These are phyloP conservation scores for Patella caerulea DNA, from an alignment of 2,888 invertebrate genomes.

Conservation along the genomic window DNA sequence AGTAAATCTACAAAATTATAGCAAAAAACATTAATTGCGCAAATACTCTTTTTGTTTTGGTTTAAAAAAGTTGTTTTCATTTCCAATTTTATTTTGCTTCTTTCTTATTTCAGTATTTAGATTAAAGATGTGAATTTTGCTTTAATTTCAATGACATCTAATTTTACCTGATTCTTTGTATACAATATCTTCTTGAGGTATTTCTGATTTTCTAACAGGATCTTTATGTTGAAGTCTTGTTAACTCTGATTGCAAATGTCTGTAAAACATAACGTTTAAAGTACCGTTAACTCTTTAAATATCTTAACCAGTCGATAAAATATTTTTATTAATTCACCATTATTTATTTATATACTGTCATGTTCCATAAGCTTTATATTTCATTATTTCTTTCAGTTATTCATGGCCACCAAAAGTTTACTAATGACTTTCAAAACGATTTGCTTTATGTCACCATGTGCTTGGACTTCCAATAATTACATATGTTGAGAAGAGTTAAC, in stretches of 20 bases:
- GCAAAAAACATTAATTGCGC: background rate
- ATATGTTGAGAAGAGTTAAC: too few species aligned
- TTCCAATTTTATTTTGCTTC: too few species aligned
- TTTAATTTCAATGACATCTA: background rate
- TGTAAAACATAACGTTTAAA: slow-evolving; percentile 29
- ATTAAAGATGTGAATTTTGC: too few species aligned
- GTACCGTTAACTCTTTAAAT: background rate
- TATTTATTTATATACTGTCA: background rate
- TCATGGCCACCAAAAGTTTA: too few species aligned
- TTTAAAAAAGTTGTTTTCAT: too few species aligned
- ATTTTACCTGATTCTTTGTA: slow-evolving; percentile 52
- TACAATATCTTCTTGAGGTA: slow-evolving; percentile 51
- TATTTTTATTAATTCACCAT: background rate
- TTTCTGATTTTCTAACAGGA: slow-evolving; percentile 54
- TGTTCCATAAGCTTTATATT: too few species aligned
- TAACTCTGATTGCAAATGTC: slow-evolving; percentile 59
- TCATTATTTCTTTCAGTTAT: too few species aligned
- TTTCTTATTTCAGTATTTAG: too few species aligned
- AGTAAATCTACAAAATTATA: slow-evolving; percentile 38
- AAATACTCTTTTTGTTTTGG: too few species aligned
- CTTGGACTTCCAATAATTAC: too few species aligned
- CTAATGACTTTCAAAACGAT: too few species aligned
- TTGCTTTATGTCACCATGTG: too few species aligned
- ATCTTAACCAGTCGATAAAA: background rate
- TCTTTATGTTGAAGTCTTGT: slow-evolving; percentile 53